Evolutionary conservation across 1,140 invertebrate genomes (phyloP).

Genomic region (Andrena cerasifolii): DNA sequence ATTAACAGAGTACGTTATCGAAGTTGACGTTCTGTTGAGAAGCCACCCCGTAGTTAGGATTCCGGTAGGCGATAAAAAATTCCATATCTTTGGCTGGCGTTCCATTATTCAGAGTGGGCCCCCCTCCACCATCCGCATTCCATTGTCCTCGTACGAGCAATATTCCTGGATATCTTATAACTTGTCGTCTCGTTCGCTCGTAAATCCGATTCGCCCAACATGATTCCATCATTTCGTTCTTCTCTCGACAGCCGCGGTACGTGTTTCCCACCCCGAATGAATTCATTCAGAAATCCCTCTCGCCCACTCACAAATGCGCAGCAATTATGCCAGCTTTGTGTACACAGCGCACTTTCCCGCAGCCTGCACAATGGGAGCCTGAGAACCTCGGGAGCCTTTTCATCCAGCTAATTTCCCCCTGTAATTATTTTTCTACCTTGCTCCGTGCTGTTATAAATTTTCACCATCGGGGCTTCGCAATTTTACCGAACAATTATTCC

Average conservation of each 20-base stretch:
- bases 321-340: background rate
- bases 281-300: no score
- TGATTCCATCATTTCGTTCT: background rate
- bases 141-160: background rate
- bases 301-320: background rate
- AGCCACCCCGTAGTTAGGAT: background rate
- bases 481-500: background rate
- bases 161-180: conserved; percentile 31
- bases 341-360: no score
- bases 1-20: background rate
- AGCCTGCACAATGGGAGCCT: no score
- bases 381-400: no score
- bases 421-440: background rate
- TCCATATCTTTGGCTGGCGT: conserved; percentile 10
- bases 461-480: background rate
- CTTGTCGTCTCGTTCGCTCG: background rate
- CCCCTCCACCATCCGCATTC: background rate
- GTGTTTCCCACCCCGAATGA: no score
- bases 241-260: no score
- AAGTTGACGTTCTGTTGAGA: background rate
- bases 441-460: background rate
- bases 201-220: background rate
- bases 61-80: background rate
- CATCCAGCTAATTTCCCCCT: no score
- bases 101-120: background rate